These are phyloP conservation scores for Creontiades dilutus DNA, from an alignment of 2,888 invertebrate genomes.

Conservation along the genomic window DNA sequence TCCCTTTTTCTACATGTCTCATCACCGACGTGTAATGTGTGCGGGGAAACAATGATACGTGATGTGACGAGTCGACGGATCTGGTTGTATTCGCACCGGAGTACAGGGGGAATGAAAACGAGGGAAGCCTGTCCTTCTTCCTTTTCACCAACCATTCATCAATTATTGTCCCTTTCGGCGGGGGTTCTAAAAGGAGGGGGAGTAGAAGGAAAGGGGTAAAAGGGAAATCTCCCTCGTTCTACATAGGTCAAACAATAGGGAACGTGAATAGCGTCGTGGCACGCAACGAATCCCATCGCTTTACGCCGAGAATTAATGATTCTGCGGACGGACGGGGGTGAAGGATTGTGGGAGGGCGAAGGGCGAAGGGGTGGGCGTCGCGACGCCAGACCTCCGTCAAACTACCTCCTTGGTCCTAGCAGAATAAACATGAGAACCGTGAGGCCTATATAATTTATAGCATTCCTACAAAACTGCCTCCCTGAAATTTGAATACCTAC, in stretches of 20 bases:
- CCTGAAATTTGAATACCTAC: no score
- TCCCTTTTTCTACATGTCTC: constrained; percentile 20
- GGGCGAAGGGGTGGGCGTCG: not conserved
- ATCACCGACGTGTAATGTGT: not conserved
- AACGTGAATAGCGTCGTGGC: constrained; percentile 35
- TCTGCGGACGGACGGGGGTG: constrained; percentile 9
- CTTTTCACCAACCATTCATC: constrained; percentile 60
- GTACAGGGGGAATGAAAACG: constrained; percentile 42
- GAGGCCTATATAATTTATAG: no score
- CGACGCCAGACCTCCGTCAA: constrained; percentile 4
- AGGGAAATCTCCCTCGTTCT: constrained; percentile 57
- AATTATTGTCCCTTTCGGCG: constrained; percentile 52
- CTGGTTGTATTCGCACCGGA: constrained; percentile 8
- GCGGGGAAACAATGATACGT: constrained; percentile 3
- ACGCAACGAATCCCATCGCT: constrained; percentile 60
- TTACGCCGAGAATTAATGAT: constrained; percentile 56
- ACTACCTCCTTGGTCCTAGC: not conserved
- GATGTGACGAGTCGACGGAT: constrained; percentile 17
- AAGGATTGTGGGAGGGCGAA: no score
- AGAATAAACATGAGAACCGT: not conserved
- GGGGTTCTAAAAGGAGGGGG: constrained; percentile 14
- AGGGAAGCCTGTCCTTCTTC: constrained; percentile 11
- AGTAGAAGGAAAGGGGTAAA: constrained; percentile 18
- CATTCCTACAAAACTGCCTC: no score
- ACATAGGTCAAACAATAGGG: constrained; percentile 57